These are phyloP conservation scores for Lithosia quadra DNA, from an alignment of 2,888 invertebrate genomes.

Conservation along the genomic window DNA sequence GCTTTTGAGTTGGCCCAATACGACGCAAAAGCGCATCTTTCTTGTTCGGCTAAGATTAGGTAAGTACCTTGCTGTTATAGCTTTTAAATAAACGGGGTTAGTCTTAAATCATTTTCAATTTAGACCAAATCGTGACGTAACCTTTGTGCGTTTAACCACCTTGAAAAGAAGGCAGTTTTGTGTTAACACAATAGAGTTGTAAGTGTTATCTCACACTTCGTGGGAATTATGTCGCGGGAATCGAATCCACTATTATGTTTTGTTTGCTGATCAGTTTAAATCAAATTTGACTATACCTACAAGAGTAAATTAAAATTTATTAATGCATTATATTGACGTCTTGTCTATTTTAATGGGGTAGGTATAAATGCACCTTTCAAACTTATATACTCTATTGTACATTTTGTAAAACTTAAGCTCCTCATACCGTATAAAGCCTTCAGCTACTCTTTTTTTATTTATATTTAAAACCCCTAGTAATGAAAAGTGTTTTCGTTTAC, in stretches of 20 bases:
- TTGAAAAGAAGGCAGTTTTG: conserved; percentile 45
- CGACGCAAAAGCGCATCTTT: too few relatives aligned
- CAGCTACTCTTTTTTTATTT: too few relatives aligned
- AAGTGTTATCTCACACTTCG: conserved; percentile 52
- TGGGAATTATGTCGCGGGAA: conserved; percentile 59
- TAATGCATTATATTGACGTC: not conserved
- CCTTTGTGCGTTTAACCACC: conserved; percentile 39
- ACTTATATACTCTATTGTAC: too few relatives aligned
- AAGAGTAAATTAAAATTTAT: conserved; percentile 19
- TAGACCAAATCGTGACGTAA: conserved; percentile 36
- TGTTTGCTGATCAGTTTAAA: conserved; percentile 32
- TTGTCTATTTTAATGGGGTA: not conserved
- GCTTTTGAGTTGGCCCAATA: too few relatives aligned
- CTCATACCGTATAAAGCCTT: too few relatives aligned
- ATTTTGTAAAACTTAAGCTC: too few relatives aligned
- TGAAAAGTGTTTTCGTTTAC: too few relatives aligned
- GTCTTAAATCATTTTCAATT: conserved; percentile 5
- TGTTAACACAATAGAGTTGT: conserved; percentile 38
- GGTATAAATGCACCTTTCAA: too few relatives aligned
- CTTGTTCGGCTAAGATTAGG: too few relatives aligned
- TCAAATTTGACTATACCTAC: conserved; percentile 32
- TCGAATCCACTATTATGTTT: conserved; percentile 45
- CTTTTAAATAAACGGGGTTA: too few relatives aligned
- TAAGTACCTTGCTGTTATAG: too few relatives aligned
- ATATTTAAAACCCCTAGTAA: too few relatives aligned